These are phyloP conservation scores for Macrostomum lignano DNA, from an alignment of 1,140 invertebrate species.

Conservation along the genomic window DNA sequence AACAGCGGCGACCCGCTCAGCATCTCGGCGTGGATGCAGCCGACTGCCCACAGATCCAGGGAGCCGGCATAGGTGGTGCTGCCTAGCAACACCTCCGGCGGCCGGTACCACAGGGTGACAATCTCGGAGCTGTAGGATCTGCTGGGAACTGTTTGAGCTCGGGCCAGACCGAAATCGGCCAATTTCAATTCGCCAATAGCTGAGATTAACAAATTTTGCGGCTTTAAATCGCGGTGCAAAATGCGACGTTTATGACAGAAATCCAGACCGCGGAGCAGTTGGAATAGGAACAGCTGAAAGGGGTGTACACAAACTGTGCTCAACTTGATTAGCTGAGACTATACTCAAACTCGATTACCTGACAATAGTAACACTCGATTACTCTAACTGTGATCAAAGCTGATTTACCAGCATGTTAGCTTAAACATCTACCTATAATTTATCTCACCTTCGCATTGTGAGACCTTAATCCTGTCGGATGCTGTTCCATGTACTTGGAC, in stretches of 20 bases:
- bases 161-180: conserved; percentile 44
- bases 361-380: no score
- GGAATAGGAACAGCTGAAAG: conserved; percentile 61
- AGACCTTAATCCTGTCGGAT: conserved; percentile 58
- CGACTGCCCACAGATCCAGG: conserved; percentile 76
- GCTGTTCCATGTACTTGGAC: conserved; percentile 81
- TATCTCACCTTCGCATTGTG: conserved; percentile 40
- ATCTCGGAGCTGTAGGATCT: conserved; percentile 89
- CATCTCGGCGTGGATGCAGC: conserved; percentile 92
- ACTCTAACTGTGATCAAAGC: no score
- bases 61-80: conserved; percentile 73
- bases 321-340: no score
- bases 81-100: conserved; percentile 77
- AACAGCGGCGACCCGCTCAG: conserved; percentile 75
- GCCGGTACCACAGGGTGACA: conserved; percentile 51
- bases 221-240: conserved; percentile 70
- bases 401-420: conserved; percentile 9
- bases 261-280: conserved; percentile 62
- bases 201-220: conserved; percentile 57
- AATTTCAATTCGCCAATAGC: conserved; percentile 14
- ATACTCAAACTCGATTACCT: no score
- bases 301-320: no score
- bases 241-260: conserved; percentile 74
- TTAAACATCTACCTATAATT: neutral
- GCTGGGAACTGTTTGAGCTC: conserved; percentile 79